A percentile compares a stretch with the other conserved stretches of the same genome.
These are phyloP conservation scores for Gorsachius goisagi DNA, from an alignment of 2,113 vertebrate species.

Conservation along the genomic window DNA sequence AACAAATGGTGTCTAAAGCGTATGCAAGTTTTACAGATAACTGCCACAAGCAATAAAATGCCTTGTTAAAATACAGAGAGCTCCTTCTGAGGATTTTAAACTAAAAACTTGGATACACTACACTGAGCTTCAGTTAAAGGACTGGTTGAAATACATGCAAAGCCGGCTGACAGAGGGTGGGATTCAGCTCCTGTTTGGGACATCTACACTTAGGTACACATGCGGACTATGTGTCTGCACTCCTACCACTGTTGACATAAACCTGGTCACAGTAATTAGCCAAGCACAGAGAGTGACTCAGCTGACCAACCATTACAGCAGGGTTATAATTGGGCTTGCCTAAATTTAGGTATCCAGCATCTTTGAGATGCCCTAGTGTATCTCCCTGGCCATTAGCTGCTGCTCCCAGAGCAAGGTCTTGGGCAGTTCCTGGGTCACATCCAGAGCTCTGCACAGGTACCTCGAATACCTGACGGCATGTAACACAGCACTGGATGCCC, in stretches of 20 bases:
- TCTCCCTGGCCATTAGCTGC: background rate
- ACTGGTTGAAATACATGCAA: background rate
- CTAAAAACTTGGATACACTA: background rate
- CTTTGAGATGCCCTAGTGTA: background rate
- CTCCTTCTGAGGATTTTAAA: background rate
- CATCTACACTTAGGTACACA: background rate
- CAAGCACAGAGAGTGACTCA: background rate
- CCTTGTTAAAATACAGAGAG: background rate
- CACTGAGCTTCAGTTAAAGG: background rate
- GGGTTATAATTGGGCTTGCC: background rate
- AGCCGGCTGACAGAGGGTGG: background rate
- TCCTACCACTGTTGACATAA: background rate
- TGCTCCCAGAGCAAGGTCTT: background rate
- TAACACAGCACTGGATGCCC: background rate
- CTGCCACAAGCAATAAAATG: background rate
- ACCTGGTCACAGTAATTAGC: background rate
- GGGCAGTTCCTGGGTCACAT: rapidly evolving
- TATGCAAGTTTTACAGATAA: background rate
- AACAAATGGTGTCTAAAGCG: background rate
- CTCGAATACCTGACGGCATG: background rate
- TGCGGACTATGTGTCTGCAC: background rate
- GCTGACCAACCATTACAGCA: background rate
- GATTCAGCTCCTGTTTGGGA: background rate
- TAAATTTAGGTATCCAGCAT: background rate
- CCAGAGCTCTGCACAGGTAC: rapidly evolving